Base-by-base conservation (phyloP, 2,113 vertebrate genomes). In the Epinephelus lanceolatus region DNA sequence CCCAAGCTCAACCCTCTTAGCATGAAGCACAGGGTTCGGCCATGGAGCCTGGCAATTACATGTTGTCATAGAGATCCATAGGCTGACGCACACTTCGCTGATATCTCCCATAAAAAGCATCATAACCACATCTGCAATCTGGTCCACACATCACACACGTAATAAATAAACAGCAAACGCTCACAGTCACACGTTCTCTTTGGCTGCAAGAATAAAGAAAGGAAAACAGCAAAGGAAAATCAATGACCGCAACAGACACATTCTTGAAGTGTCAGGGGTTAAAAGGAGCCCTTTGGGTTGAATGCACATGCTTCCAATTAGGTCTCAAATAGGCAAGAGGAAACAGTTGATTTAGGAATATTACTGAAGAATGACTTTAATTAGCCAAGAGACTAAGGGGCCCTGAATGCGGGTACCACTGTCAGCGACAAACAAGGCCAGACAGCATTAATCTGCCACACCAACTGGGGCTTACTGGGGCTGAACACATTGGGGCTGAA, bases 351-450 rank as follows among this genome's bases (percentile, higher is more conserved):
- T 91, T 86, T 90, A 86, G 86, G 86, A 90, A 91, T 89, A 91
- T 92, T 88, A 88, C 86, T 87, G 85, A 73, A 89, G 91, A 94
- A 93, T 94, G 91, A 93, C 88, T 93, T 91, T 85, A 93, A 92
- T 93, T 93, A 92, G 87, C 73, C 12, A 1, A 56, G 81, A 91
- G 87, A 89, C 84, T 65, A 18, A 68, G 86, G 59, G 83, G 72
- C 71, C 53, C 80, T 56, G 67, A 27, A 65, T 40, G 73, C 25
- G 53, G 40, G 56, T 17, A 80, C 63, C 65, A 17, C 71, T 78
- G 77, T 87, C 83, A 56, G 71, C 37, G 33, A 18, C 78, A 71
- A 82, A 80, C 84, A 13, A 27, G 42, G 23, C 69, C 71, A 71
- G 80, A 42, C 77, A 45, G 40, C 61, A 83, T 78, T 80, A 88